Conservation (phyloP, 92 coral and sea anemone species). For the Epizoanthus illoricatus region DNA sequence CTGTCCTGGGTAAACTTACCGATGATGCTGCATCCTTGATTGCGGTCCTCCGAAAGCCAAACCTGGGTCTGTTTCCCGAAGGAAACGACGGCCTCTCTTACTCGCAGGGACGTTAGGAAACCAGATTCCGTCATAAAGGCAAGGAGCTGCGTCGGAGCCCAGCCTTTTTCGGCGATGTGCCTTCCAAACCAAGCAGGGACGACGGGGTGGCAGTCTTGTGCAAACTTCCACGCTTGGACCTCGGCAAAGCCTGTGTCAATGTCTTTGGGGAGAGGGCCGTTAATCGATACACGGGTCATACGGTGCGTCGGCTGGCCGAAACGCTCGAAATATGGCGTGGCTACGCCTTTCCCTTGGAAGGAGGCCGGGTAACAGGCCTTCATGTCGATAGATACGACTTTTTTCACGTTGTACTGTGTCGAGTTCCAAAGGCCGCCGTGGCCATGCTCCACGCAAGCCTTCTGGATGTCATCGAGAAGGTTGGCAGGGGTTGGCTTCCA, state of each 20-base stretch:
- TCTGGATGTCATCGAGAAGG: background rate
- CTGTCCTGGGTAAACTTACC: background rate
- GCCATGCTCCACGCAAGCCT: slow-evolving; percentile 33
- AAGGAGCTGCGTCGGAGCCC: slow-evolving; percentile 12
- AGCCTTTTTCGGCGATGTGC: slow-evolving; percentile 11
- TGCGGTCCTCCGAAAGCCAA: background rate
- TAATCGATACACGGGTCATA: slow-evolving; percentile 16
- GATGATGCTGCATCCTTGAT: background rate
- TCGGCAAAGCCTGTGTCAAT: slow-evolving; percentile 14
- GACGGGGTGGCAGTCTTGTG: slow-evolving; percentile 7
- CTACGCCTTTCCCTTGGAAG: slow-evolving; percentile 31
- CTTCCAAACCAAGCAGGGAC: slow-evolving; percentile 32
- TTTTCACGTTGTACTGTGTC: too few species aligned
- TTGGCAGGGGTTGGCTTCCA: slow-evolving; percentile 40
- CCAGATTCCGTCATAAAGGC: background rate
- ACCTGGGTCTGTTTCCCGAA: background rate
- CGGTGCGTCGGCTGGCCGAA: slow-evolving; percentile 39
- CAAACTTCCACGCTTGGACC: slow-evolving; percentile 10
- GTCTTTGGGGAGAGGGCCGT: background rate
- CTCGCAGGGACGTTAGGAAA: background rate
- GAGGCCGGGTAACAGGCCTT: slow-evolving; percentile 36
- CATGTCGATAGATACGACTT: slow-evolving; percentile 32
- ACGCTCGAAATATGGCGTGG: background rate
- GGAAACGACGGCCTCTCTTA: slow-evolving; percentile 3
- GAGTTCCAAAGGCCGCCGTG: slow-evolving; percentile 58